Evolutionary conservation across 2,113 vertebrate species (phyloP), one percentile per base, ranked within the genome.

Genomic region (Marmota monax): DNA sequence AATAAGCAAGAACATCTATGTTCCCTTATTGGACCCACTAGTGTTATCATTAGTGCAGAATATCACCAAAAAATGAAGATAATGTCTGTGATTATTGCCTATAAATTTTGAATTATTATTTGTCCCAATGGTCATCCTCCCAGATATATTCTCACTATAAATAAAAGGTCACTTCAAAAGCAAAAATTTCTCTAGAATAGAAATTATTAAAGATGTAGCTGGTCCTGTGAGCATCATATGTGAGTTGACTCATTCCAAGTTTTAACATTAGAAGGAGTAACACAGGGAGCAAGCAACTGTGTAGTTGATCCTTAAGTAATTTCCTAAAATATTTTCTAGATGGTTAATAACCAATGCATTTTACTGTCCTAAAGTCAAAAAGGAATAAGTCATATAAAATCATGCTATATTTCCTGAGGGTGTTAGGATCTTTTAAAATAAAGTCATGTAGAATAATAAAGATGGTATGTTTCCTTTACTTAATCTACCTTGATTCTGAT

Each of bases 341-440:
- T 63, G 1, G 6, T 72, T 95, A 92, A 65, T 73, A 85, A 58
- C 25, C 4, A 63, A 42, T 53, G 4, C 37, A 2, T 42, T 45
- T 90, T 83, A 96, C 13, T 90, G 12, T 84, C 32, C n/a, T 90
- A 42, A 63, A 90, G 29, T 32, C 18, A 29, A 58, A 87, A 93
- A 73, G 8, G 5, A 92, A n/a, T 53, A 45, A 72, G 11, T 53
- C 42, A 80, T 16, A 78, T 20, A 23, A 94, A 91, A 92, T 16
- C 88, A 58, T 51, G 27, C 11, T 20, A 82, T 56, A 32, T 13
- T 84, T 70, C 76, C 23, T 70, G 20, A 70, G 3, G 22, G 45
- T 74, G 0, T 29, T 78, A 39, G 53, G 22, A 37, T 1, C 1
- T 73, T 91, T 85, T 78, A 8, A 91, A 88, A 61, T 90, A 90